Evolutionary conservation across 2,888 invertebrate species (phyloP), one percentile per base, ranked within the genome.

Genomic region (Hydroisotoma schaefferi): DNA sequence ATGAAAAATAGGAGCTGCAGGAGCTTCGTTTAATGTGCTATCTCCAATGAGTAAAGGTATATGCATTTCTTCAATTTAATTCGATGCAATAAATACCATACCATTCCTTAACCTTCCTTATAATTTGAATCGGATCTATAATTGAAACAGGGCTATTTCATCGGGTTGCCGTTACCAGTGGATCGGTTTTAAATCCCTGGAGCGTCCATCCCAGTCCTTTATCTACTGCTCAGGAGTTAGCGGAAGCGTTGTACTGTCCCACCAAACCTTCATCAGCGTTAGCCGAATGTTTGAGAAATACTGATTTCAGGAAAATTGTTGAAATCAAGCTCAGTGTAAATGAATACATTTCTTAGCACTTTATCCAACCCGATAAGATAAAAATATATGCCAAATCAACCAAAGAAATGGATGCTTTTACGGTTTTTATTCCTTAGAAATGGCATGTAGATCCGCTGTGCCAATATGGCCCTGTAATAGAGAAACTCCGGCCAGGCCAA

Each of bases 391-490:
- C 15, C 33, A 33, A 33, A 15, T 33, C 33, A 33, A 33, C 15
- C 33, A 8, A 23, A 18, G n/a, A 12, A 44, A 47, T 20, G n/a
- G 4, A 27, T 46, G 28, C 20, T 46, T n/a, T n/a, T 22, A n/a
- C n/a, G n/a, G n/a, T n/a, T n/a, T n/a, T n/a, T n/a, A n/a, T n/a
- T n/a, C n/a, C 15, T 29, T 48, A 80, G 77, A 73, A 74, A 65
- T 81, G 82, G 78, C 75, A 77, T 46, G 75, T 79, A 2, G 81
- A 82, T 73, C 81, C 81, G 4, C 63, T 81, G 56, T 77, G 77
- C 1, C 75, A 78, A 49, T 82, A 76, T 70, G 76, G 78, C 0
- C 77, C 80, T 0, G 80, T 79, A 1, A 73, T 79, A 5, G 83
- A 83, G 71, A 54, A 48, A 20, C 52, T 61, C 6, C 61, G 61